Base-by-base conservation (phyloP, 2,797 vertebrate species). In the Pachyuromys duprasi region DNA sequence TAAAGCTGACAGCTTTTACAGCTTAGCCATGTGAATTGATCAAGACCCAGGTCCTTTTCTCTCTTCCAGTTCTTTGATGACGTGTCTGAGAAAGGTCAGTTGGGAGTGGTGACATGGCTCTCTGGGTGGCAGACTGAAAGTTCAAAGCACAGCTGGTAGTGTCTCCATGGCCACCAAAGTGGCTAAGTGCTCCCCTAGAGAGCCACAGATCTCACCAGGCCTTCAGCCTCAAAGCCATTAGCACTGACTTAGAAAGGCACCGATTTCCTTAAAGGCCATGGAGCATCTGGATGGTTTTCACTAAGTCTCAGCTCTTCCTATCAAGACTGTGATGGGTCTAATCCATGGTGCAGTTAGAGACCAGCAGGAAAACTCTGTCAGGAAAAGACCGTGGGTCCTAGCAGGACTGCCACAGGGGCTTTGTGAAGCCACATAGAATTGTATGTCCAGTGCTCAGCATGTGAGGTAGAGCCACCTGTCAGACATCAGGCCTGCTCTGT, bases 401-500 rank as follows among this genome's bases (percentile, higher is more conserved):
- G 36, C 53, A 90, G 53, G 20, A 84, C 69, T 7, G 22, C 15
- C 8, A 60, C 17, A 6, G 8, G 14, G 78, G 42, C 55, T 75
- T 79, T 95, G 88, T 62, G 78, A 75, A 94, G 69, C 72, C 33
- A n/a, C 0, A 49, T 18, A 90, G 89, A 97, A 97, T 57, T 97
- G 93, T 89, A 86, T 42, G 91, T 70, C 57, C 31, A 92, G 79
- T 11, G 26, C 65, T 90, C 93, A 95, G 91, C 79, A 28, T 49
- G 75, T 95, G 93, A 97, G 97, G 95, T 86, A 65, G 57, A 95
- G 83, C 7, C 97, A 91, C 96, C 98, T 97, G 92, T 97, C 97
- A 98, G 94, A 98, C 92, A 97, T 97, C 97, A 95, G 97, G 74
- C 49, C 67, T 90, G 45, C 89, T 97, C 97, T 97, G 92, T 31